Conservation (phyloP, 2,888 invertebrate genomes). For the Cerastis leucographa region DNA sequence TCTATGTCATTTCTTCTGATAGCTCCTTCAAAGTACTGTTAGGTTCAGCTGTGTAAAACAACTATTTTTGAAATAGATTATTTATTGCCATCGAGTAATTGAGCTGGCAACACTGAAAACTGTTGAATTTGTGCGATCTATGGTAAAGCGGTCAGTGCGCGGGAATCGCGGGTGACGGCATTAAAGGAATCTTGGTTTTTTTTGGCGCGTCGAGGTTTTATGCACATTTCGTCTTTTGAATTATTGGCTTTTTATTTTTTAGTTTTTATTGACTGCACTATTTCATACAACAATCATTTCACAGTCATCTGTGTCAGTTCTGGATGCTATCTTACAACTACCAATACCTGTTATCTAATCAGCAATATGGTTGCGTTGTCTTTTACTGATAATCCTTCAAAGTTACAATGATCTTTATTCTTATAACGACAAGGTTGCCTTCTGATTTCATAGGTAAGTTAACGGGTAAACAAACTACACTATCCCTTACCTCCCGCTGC, state of each 20-base stretch:
- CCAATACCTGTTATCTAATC: too few relatives aligned
- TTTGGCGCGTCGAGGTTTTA: too few relatives aligned
- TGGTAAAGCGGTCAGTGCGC: too few relatives aligned
- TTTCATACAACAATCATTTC: background rate
- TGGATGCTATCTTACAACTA: background rate
- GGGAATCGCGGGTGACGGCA: too few relatives aligned
- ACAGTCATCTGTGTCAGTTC: background rate
- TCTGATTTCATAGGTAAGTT: background rate
- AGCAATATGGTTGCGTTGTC: background rate
- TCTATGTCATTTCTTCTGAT: background rate
- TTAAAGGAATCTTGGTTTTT: too few relatives aligned
- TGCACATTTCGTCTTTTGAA: too few relatives aligned
- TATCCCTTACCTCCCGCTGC: conserved; percentile 86
- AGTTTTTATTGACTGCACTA: background rate
- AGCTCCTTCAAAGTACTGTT: background rate
- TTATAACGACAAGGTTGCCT: background rate
- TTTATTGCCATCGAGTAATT: too few relatives aligned
- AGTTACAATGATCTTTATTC: background rate
- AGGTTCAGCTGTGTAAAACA: too few relatives aligned
- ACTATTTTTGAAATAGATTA: too few relatives aligned
- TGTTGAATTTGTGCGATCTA: too few relatives aligned
- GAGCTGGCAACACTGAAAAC: too few relatives aligned
- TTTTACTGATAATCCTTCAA: background rate
- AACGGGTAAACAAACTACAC: background rate
- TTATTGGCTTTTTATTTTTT: too few relatives aligned